Evolutionary conservation across 2,797 vertebrate species (phyloP), one percentile per base, ranked within the genome.

Genomic region (Odontamblyopus lacepedii): DNA sequence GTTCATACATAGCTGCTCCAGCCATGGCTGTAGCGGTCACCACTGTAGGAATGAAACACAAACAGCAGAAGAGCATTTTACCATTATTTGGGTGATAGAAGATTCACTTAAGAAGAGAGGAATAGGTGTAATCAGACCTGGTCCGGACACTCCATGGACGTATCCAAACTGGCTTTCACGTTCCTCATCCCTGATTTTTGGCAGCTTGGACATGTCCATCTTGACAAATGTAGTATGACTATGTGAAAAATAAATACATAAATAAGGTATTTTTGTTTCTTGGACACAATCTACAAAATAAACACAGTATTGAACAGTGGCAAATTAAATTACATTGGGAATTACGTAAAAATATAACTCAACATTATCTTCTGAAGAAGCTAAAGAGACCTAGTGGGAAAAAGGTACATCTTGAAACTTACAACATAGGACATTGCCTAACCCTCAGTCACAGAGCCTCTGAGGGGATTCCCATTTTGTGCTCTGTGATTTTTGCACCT

Each of bases 1-100:
- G 91, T 87, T 99, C 98, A 1, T 99, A 99, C 98, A 99, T 99
- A 76, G 98, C 97, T 15, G 98, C 96, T 26, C 98, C 98, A 0
- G 96, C 95, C 98, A 99, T 99, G 44, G 96, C 95, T 76, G 96
- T 95, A 0, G 98, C 98, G 0, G 95, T 99, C 77, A 99, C 98
- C 90, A 99, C 98, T 99, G 92, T 41, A 9, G 16, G 2, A 15
- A 57, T 23, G 18, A 29, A 67, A 41, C 6, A 59, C 18, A 18
- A 48, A 29, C 8, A 69, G n/a, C 13, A 56, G 19, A 69, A 27
- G 16, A 41, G 38, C 7, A 9, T 57, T 35, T 30, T 27, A 29
- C 26, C 9, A 66, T 29, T 29, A 6, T 29, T 29, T 27, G 44
- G 12, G 29, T 9, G 15, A 12, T 4, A 29, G 6, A 51, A 9